phyloP scores from a whole-genome alignment of 2,797 vertebrate genomes.

The Huso huso region DNA sequence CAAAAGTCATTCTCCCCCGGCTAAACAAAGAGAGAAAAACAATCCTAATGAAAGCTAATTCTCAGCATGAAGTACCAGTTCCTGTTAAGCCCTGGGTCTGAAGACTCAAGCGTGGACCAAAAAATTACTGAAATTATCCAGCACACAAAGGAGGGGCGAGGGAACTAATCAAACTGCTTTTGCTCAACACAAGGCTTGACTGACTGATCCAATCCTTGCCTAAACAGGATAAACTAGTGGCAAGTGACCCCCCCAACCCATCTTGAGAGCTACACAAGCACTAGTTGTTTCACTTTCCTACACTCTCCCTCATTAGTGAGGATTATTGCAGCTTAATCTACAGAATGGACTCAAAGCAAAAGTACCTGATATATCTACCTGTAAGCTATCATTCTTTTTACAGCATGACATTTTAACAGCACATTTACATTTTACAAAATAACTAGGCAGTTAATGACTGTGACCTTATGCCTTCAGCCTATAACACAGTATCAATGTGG shows the following conservation, averaged over 20 bases:
- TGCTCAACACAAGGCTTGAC: conserved; percentile 61
- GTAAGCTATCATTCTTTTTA: conserved; percentile 51
- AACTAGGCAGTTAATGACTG: conserved; percentile 13
- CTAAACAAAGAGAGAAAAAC: conserved; percentile 55
- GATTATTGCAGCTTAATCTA: conserved; percentile 81
- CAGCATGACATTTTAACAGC: conserved; percentile 9
- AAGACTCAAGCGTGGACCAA: conserved; percentile 63
- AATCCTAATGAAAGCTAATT: conserved; percentile 63
- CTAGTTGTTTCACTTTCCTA: conserved; percentile 54
- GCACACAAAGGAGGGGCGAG: conserved; percentile 58
- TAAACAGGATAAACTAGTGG: conserved; percentile 67
- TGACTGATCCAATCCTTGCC: conserved; percentile 62
- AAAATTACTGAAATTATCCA: conserved; percentile 78
- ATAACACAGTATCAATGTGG: too few relatives aligned
- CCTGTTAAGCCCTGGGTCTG: conserved; percentile 60
- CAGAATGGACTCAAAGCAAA: conserved; percentile 79
- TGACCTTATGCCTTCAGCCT: conserved; percentile 18
- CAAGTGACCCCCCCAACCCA: conserved; percentile 50
- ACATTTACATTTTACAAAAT: conserved; percentile 14
- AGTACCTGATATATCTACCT: conserved; percentile 57
- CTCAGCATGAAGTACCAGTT: conserved; percentile 64
- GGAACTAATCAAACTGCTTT: conserved; percentile 63
- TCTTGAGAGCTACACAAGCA: conserved; percentile 57
- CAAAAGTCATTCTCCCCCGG: conserved; percentile 50
- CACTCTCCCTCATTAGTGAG: conserved; percentile 76